Evolutionary conservation across 2,797 vertebrate species (phyloP).

Genomic region (Champsocephalus esox): DNA sequence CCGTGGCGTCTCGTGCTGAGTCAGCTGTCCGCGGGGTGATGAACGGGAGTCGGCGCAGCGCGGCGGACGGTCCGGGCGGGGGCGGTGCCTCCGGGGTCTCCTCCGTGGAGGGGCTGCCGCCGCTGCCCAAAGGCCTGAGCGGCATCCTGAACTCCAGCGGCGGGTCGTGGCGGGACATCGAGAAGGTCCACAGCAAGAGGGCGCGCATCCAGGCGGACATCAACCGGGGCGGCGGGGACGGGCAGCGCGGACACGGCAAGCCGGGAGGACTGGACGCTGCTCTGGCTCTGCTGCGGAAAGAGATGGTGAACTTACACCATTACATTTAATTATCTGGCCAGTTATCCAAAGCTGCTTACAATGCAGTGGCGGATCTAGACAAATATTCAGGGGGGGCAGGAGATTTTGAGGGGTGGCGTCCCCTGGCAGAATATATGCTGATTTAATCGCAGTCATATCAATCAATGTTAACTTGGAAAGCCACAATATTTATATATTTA

Average conservation of each 20-base stretch:
- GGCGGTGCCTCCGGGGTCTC: constrained; percentile 56
- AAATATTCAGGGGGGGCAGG: no score
- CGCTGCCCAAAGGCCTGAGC: constrained; percentile 86
- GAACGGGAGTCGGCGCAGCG: constrained; percentile 67
- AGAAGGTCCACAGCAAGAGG: constrained; percentile 86
- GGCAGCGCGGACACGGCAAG: constrained; percentile 65
- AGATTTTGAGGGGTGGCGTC: no score
- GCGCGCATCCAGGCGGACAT: constrained; percentile 88
- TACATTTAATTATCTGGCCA: no score
- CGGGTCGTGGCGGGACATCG: constrained; percentile 87
- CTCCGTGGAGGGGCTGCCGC: constrained; percentile 81
- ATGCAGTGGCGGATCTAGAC: no score
- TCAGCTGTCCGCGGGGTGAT: constrained; percentile 19
- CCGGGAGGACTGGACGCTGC: constrained; percentile 85
- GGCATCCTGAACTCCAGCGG: constrained; percentile 88
- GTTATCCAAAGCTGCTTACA: no score
- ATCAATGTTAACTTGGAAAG: no score
- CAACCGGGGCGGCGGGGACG: constrained; percentile 75
- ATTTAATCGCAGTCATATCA: no score
- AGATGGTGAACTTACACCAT: constrained; percentile 78
- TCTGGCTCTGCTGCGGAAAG: constrained; percentile 85
- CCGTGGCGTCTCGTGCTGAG: neutral
- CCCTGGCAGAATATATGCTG: no score
- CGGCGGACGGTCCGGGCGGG: constrained; percentile 43
- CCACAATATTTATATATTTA: no score